Conservation (phyloP, 2,797 vertebrate species). For the Aphelocoma californica region DNA sequence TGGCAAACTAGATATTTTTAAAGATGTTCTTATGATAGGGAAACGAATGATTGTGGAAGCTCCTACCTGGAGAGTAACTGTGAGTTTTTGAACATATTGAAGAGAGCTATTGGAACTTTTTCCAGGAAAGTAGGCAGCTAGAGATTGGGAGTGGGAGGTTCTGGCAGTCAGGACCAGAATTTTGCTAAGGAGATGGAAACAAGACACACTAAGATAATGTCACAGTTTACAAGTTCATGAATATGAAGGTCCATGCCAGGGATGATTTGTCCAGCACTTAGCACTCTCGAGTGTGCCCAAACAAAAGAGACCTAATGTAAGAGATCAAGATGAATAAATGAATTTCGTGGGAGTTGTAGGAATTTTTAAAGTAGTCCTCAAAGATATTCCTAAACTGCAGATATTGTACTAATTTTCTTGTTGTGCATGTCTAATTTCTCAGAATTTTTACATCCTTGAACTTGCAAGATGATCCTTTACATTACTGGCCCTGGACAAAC, state of each 20-base stretch:
- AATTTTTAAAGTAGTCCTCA: not conserved
- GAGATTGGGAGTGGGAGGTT: constrained; percentile 1
- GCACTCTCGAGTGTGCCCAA: not conserved
- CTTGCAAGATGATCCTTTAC: not conserved
- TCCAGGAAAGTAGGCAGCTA: not conserved
- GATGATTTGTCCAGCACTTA: not conserved
- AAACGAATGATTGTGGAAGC: not conserved
- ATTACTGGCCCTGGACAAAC: not conserved
- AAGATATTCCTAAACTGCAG: not conserved
- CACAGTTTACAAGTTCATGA: not conserved
- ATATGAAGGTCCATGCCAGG: not conserved
- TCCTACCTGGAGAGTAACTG: not conserved
- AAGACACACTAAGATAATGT: not conserved
- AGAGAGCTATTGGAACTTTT: not conserved
- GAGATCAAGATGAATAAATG: not conserved
- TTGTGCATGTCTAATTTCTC: not conserved
- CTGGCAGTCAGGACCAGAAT: constrained; percentile 21
- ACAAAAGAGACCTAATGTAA: not conserved
- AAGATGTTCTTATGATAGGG: not conserved
- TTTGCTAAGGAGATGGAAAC: constrained; percentile 14
- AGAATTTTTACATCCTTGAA: not conserved
- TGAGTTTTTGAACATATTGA: not conserved
- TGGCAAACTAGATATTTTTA: not conserved
- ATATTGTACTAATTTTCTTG: not conserved
- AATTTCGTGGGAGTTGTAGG: not conserved